Evolutionary conservation across 2,888 invertebrate species (phyloP), one percentile per base, ranked within the genome.

Genomic region (Plagodis dolabraria): DNA sequence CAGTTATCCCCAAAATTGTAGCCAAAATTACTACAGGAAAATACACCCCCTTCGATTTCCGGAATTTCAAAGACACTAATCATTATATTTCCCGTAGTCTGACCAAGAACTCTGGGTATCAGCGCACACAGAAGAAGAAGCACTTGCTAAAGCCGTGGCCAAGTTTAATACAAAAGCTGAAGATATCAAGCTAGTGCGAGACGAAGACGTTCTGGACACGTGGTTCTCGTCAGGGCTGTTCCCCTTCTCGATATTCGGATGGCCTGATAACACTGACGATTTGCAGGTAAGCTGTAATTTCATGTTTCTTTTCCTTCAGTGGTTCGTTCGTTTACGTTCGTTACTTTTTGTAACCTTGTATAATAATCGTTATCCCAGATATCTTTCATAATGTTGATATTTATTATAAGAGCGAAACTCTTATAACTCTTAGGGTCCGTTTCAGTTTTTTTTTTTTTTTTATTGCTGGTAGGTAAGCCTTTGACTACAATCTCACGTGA

Each of bases 141-240:
- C 99, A 0, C 85, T 93, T 34, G 74, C 87, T 42, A 98, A 98
- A 81, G 99, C 99, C 0, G 94, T 95, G 0, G 86, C 93, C 22
- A 95, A 95, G 76, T 97, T 96, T 76, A 87, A 89, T 8, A 93
- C 94, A 5, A 84, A 93, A 0, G 77, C 93, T 0, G 86, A 94
- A 2, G 79, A 87, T 33, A 88, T 95, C 44, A 87, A 93, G 69
- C 86, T 97, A 8, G 83, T 91, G 51, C 95, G 97, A 83, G 99
- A 99, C 82, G 97, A 98, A 46, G 99, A 99, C 90, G 99, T 99
- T 0, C 89, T 99, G 63, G 99, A 99, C 83, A 99, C 99, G 0
- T 99, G 99, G 99, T 99, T 99, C 93, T 99, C 99, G 0, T 97
- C 99, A 0, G 99, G 96, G 0, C 93, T 99, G 45, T 98, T 99